A percentile compares a stretch with the other conserved stretches of the same genome.
Conservation (phyloP, 2,888 invertebrate species). For the Euclidia mi region DNA sequence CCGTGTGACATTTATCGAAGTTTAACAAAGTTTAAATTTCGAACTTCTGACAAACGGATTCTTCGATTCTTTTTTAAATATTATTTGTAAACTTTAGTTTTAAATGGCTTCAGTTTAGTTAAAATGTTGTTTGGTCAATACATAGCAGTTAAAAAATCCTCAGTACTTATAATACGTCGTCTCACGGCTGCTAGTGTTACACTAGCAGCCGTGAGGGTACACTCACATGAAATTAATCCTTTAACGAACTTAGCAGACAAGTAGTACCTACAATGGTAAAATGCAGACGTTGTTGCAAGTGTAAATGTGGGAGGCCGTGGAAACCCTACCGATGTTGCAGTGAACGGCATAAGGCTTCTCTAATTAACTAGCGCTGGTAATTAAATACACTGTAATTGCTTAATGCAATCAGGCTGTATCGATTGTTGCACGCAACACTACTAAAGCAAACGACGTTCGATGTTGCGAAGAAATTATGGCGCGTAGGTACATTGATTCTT, state of each 20-base stretch:
- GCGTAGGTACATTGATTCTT: constrained; percentile 38
- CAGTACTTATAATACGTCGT: constrained; percentile 13
- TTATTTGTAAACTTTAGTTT: no score
- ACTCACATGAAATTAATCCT: constrained; percentile 61
- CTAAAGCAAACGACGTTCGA: constrained; percentile 42
- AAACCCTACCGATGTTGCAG: constrained; percentile 80
- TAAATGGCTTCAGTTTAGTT: neutral
- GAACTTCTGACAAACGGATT: constrained; percentile 20
- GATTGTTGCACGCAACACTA: constrained; percentile 55
- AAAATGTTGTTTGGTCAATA: neutral
- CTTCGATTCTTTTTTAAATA: neutral
- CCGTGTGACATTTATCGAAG: constrained; percentile 10
- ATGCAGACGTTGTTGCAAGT: constrained; percentile 81
- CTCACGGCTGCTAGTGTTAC: no score
- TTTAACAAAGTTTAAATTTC: constrained; percentile 28
- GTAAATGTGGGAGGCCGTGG: constrained; percentile 83
- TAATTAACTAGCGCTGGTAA: constrained; percentile 86
- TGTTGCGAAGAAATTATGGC: constrained; percentile 41
- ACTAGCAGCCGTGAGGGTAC: constrained; percentile 30
- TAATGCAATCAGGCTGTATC: constrained; percentile 80
- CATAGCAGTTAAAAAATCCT: neutral
- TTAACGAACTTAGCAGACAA: constrained; percentile 57
- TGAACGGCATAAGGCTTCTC: constrained; percentile 75
- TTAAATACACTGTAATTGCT: constrained; percentile 88
- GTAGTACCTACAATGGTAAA: constrained; percentile 62